Conservation (phyloP, 2,797 vertebrate genomes). For the Craterocephalus amniculus region DNA sequence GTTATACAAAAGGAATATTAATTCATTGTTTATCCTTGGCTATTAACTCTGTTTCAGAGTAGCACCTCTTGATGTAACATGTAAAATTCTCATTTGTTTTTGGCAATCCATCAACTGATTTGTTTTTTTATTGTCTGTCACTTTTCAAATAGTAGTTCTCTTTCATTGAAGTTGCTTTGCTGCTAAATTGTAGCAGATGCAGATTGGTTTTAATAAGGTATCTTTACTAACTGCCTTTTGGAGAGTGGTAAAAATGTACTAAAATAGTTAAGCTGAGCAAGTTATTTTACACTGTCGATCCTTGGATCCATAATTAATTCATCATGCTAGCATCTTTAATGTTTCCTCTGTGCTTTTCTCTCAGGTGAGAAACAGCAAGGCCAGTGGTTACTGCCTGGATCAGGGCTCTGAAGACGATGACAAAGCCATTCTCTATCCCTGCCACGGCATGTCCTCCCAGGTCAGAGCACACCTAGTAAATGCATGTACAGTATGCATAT, state of each 20-base stretch:
- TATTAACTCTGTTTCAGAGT: not conserved
- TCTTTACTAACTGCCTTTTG: not conserved
- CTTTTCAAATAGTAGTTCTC: too few species aligned
- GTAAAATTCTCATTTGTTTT: too few species aligned
- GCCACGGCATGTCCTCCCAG: conserved; percentile 98
- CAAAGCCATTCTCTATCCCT: conserved; percentile 95
- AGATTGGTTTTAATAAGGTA: not conserved
- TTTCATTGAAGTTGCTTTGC: too few species aligned
- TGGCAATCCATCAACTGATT: too few species aligned
- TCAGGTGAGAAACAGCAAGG: conserved; percentile 97
- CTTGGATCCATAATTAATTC: too few species aligned
- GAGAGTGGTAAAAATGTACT: not conserved
- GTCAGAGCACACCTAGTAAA: conserved; percentile 69
- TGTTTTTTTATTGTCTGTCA: too few species aligned
- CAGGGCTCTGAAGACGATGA: conserved; percentile 96
- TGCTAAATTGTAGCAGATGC: too few species aligned
- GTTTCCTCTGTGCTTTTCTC: conserved; percentile 22
- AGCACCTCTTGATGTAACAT: not conserved
- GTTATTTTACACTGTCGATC: not conserved
- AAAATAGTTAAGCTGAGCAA: not conserved
- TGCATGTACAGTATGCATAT: not conserved
- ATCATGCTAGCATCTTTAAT: not conserved
- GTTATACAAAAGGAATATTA: not conserved
- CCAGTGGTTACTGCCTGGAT: conserved; percentile 96
- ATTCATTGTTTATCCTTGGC: not conserved